These are phyloP conservation scores for Peromyscus eremicus DNA, from an alignment of 2,797 vertebrate genomes.

Conservation along the genomic window DNA sequence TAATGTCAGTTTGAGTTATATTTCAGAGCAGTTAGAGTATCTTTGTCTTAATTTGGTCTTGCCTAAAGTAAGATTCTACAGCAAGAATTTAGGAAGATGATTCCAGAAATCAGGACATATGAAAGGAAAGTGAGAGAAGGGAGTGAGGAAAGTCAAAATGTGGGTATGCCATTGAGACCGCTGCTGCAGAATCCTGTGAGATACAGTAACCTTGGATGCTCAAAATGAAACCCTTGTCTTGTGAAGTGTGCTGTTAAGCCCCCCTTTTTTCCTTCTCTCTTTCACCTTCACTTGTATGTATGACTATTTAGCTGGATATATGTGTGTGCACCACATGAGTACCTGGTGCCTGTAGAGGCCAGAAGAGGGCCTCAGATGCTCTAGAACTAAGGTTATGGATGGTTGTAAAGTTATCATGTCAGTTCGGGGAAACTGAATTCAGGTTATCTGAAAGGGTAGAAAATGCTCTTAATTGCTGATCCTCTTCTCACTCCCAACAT, in stretches of 20 bases:
- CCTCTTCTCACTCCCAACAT: neutral
- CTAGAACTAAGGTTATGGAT: neutral
- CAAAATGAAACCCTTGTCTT: neutral
- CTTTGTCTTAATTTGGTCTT: constrained; percentile 20
- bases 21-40: neutral
- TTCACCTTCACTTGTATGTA: neutral
- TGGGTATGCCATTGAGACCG: neutral
- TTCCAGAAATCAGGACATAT: neutral
- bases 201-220: neutral
- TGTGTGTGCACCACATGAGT: neutral
- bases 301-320: neutral
- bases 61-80: neutral
- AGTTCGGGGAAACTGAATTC: neutral
- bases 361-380: neutral
- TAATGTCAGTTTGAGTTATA: constrained; percentile 9
- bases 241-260: neutral
- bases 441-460: no score
- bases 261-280: neutral
- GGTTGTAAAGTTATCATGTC: neutral
- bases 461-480: neutral
- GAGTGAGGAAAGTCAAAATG: neutral
- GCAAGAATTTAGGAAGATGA: neutral
- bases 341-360: neutral
- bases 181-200: neutral
- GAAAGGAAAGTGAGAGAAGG: neutral